Evolutionary conservation across 2,113 vertebrate genomes (phyloP).

Genomic region (Grammomys dolichurus): DNA sequence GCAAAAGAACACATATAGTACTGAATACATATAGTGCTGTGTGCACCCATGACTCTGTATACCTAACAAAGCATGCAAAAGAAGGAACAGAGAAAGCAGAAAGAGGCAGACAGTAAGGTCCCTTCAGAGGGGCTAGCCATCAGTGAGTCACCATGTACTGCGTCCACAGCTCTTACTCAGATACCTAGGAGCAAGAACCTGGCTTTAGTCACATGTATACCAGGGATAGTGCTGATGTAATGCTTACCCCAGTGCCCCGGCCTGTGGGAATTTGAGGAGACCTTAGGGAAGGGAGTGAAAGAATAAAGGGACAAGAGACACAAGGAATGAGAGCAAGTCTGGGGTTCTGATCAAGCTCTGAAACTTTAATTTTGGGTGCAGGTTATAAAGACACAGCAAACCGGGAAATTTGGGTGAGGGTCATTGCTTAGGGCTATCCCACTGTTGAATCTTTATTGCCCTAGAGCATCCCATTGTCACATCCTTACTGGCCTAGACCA

Average conservation of each 20-base stretch:
- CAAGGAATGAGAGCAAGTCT: no score
- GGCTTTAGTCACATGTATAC: background rate
- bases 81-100: conserved; percentile 70
- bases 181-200: background rate
- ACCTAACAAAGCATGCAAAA: background rate
- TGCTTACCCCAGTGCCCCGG: background rate
- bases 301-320: no score
- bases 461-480: no score
- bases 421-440: no score
- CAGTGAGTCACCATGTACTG: background rate
- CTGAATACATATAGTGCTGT: background rate
- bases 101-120: conserved; percentile 39
- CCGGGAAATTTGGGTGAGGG: no score
- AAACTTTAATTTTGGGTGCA: no score
- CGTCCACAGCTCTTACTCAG: background rate
- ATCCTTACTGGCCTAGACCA: no score
- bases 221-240: background rate
- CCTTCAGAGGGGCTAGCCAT: conserved; percentile 9
- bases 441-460: no score
- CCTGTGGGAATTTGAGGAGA: no score
- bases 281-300: no score
- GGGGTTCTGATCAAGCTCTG: no score
- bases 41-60: background rate
- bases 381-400: no score
- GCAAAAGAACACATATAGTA: background rate